Evolutionary conservation across 2,888 invertebrate species (phyloP).

Genomic region (Kuschelorhynchus macadamiae): DNA sequence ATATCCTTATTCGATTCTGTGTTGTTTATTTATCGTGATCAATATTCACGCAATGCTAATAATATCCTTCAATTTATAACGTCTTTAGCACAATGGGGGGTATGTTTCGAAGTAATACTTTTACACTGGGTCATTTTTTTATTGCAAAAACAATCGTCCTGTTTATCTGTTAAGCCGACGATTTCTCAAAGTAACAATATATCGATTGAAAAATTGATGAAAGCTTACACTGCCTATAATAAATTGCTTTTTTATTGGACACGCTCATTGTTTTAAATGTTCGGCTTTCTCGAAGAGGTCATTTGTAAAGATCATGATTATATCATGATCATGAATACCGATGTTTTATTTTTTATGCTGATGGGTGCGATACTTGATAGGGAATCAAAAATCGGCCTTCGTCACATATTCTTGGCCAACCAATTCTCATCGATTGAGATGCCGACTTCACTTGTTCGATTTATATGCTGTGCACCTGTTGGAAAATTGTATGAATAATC

Average conservation of each 20-base stretch:
- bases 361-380: constrained; percentile 41
- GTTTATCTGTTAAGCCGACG: constrained; percentile 27
- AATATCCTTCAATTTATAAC: constrained; percentile 32
- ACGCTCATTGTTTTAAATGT: constrained; percentile 45
- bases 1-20: too few species aligned
- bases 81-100: constrained; percentile 13
- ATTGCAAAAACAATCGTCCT: constrained; percentile 31
- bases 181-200: constrained; percentile 38
- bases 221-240: constrained; percentile 45
- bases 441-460: not conserved
- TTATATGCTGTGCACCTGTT: too few species aligned
- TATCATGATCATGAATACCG: constrained; percentile 33
- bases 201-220: constrained; percentile 47
- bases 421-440: constrained; percentile 25
- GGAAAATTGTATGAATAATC: too few species aligned
- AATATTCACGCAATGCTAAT: constrained; percentile 26
- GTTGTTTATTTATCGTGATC: constrained; percentile 28
- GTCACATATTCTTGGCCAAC: constrained; percentile 27
- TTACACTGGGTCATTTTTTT: constrained; percentile 32
- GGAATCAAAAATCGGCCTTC: constrained; percentile 12
- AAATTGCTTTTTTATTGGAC: constrained; percentile 48
- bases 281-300: constrained; percentile 26
- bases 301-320: constrained; percentile 40
- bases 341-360: constrained; percentile 37
- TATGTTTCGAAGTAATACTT: constrained; percentile 25